Evolutionary conservation across 2,113 vertebrate species (phyloP).

Genomic region (Sigmodon hispidus): DNA sequence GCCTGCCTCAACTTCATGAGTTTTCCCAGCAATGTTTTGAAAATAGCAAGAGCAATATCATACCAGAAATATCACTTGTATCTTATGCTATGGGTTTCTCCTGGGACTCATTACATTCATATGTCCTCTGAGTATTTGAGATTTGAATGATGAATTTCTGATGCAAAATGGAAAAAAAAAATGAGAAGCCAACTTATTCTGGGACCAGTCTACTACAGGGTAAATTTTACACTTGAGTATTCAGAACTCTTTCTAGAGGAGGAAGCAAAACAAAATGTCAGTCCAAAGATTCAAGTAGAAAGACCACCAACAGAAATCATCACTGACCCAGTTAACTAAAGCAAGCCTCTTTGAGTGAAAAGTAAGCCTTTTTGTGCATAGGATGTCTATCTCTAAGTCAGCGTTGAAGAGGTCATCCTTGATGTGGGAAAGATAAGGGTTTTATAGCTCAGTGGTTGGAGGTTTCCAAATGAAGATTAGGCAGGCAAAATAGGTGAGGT

Average conservation of each 20-base stretch:
- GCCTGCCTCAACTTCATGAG: not conserved
- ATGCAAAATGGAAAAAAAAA: not conserved
- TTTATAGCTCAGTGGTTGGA: not conserved
- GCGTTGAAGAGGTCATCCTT: not conserved
- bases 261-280: not conserved
- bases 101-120: not conserved
- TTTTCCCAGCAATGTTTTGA: not conserved
- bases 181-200: not conserved
- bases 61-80: not conserved
- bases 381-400: not conserved
- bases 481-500: not conserved
- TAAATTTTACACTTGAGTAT: not conserved
- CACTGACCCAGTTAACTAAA: not conserved
- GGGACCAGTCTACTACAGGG: not conserved
- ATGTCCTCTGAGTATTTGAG: not conserved
- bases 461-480: not conserved
- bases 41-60: not conserved
- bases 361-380: not conserved
- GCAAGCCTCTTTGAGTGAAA: no score
- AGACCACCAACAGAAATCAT: not conserved
- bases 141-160: not conserved
- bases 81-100: not conserved
- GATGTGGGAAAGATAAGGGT: not conserved
- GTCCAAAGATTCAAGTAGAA: not conserved
- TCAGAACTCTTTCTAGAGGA: not conserved